A percentile compares a stretch with the other conserved stretches of the same genome.
Evolutionary conservation across 2,113 vertebrate genomes (phyloP).

Genomic region (Mastomys natalensis): DNA sequence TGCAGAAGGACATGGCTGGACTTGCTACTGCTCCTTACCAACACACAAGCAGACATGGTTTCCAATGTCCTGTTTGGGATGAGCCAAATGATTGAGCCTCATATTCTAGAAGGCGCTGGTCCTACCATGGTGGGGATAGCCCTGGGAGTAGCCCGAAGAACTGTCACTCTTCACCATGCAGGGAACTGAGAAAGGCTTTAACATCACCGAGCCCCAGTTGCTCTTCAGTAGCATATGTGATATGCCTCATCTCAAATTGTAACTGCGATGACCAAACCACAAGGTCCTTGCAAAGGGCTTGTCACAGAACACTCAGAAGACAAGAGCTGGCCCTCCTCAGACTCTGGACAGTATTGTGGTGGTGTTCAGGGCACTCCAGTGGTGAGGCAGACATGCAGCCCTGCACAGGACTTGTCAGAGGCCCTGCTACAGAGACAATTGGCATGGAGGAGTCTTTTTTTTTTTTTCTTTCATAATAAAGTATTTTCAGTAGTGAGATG

Average conservation of each 20-base stretch:
- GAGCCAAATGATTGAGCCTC: not conserved
- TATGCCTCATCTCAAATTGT: not conserved
- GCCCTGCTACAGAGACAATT: not conserved
- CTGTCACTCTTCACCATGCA: rapidly evolving
- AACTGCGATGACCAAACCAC: rapidly evolving
- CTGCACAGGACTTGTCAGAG: rapidly evolving
- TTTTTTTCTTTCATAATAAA: not conserved
- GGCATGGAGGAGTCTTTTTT: not conserved
- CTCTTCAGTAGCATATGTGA: not conserved
- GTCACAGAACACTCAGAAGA: not conserved
- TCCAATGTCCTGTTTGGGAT: not conserved
- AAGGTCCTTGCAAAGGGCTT: not conserved
- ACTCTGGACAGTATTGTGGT: not conserved
- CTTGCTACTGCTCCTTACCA: rapidly evolving
- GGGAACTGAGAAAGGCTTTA: not conserved
- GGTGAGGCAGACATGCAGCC: no score
- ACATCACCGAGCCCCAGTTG: not conserved
- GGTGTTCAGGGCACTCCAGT: no score
- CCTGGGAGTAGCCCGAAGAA: rapidly evolving
- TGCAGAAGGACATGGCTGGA: rapidly evolving
- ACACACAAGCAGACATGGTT: rapidly evolving
- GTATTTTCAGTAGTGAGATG: not conserved
- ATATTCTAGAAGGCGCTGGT: not conserved
- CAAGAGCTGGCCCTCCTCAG: rapidly evolving
- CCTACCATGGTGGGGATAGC: not conserved